Evolutionary conservation across 2,888 invertebrate genomes (phyloP).

Genomic region (Cerceris ruficornis): DNA sequence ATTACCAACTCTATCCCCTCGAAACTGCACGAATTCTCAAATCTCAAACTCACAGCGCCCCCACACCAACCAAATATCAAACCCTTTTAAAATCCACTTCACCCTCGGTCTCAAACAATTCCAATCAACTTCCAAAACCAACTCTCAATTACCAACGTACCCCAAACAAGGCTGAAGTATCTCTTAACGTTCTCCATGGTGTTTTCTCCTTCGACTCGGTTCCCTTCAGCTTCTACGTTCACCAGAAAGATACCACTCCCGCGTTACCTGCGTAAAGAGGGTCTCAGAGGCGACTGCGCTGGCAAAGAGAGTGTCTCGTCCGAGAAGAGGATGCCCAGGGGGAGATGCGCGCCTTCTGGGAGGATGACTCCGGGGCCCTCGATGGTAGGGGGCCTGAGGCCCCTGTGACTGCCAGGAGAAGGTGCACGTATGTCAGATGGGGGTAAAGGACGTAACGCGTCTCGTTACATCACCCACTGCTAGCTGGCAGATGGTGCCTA

Average conservation of each 20-base stretch:
- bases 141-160: conserved; percentile 43
- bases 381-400: conserved; percentile 31
- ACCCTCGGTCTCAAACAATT: background rate
- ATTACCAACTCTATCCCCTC: too few relatives aligned
- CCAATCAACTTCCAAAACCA: background rate
- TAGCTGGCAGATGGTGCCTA: conserved; percentile 31
- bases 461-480: conserved; percentile 63
- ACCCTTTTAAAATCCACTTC: too few relatives aligned
- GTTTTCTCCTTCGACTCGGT: conserved; percentile 53
- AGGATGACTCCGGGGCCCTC: conserved; percentile 49
- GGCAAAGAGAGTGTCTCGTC: conserved; percentile 64
- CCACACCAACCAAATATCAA: too few relatives aligned
- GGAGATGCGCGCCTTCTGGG: conserved; percentile 59
- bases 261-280: conserved; percentile 73
- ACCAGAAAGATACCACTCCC: conserved; percentile 31
- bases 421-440: conserved; percentile 32
- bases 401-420: conserved; percentile 34
- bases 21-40: too few relatives aligned
- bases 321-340: conserved; percentile 66
- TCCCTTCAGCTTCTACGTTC: conserved; percentile 13
- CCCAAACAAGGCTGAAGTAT: conserved; percentile 42
- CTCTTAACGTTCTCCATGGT: conserved; percentile 27
- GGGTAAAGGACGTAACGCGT: conserved; percentile 63
- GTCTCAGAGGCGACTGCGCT: conserved; percentile 76
- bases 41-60: too few relatives aligned